Percentiles rank a stretch among this genome's conserved stretches.
Evolutionary conservation across 2,797 vertebrate species (phyloP).

Genomic region (Channa striata): DNA sequence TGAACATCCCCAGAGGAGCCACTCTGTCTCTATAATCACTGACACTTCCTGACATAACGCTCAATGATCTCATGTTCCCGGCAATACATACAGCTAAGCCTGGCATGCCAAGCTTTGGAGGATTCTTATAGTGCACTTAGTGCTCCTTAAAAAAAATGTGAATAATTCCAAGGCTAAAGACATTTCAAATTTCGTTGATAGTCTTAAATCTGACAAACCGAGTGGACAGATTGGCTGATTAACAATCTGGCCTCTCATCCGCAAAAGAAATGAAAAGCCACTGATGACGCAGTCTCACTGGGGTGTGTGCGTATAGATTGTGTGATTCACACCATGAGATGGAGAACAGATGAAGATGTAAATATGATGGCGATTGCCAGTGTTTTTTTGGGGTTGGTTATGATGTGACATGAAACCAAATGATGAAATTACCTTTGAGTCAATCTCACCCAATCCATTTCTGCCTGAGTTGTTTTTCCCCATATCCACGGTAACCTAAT

Average conservation of each 20-base stretch:
- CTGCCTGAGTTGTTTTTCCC: constrained; percentile 72
- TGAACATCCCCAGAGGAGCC: constrained; percentile 6
- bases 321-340: constrained; percentile 40
- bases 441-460: constrained; percentile 76
- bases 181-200: constrained; percentile 16
- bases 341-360: constrained; percentile 31
- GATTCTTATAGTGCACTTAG: constrained; percentile 26
- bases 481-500: constrained; percentile 80
- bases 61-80: constrained; percentile 49
- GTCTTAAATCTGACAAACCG: constrained; percentile 17
- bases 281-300: constrained; percentile 32
- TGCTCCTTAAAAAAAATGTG: constrained; percentile 31
- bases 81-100: constrained; percentile 30
- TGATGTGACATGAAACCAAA: constrained; percentile 49
- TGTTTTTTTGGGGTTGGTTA: constrained; percentile 2
- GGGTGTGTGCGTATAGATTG: neutral
- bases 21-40: constrained; percentile 9
- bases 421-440: constrained; percentile 73
- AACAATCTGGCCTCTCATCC: constrained; percentile 31
- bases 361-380: constrained; percentile 8
- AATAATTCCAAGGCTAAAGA: constrained; percentile 36
- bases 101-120: constrained; percentile 32
- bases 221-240: constrained; percentile 55
- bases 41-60: constrained; percentile 40
- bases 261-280: constrained; percentile 15